phyloP scores from a whole-genome alignment of 2,888 invertebrate species.

The Eudemis profundana region DNA sequence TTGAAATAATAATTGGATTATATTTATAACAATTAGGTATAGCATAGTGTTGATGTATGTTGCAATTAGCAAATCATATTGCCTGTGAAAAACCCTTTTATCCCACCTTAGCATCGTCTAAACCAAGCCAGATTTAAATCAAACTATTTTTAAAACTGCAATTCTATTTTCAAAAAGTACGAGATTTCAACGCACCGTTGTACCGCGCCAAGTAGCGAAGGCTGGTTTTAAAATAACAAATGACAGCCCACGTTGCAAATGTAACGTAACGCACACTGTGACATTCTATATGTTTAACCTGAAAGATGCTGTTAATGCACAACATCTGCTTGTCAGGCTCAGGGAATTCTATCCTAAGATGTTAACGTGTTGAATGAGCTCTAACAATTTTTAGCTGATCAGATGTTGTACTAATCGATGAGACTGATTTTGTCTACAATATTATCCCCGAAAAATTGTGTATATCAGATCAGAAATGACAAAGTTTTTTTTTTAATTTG shows the following conservation, averaged over 20 bases:
- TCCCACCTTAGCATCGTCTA: not conserved
- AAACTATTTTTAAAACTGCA: not conserved
- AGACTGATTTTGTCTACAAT: too few relatives aligned
- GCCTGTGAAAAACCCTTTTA: not conserved
- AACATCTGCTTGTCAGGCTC: slow-evolving; percentile 26
- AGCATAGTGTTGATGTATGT: not conserved
- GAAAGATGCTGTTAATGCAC: slow-evolving; percentile 18
- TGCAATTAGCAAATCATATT: not conserved
- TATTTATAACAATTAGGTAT: not conserved
- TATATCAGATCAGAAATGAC: too few relatives aligned
- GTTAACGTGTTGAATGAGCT: too few relatives aligned
- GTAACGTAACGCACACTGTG: slow-evolving; percentile 12
- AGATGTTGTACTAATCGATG: too few relatives aligned
- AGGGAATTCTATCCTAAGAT: slow-evolving; percentile 9
- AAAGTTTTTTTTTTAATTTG: too few relatives aligned
- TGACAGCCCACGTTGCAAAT: slow-evolving; percentile 12
- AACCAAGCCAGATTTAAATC: not conserved
- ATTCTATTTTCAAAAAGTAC: slow-evolving; percentile 12
- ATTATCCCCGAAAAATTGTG: too few relatives aligned
- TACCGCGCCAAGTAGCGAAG: slow-evolving; percentile 14
- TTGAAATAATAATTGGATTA: not conserved
- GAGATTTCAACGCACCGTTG: slow-evolving; percentile 11
- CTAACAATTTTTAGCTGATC: too few relatives aligned
- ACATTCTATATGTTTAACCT: slow-evolving; percentile 29
- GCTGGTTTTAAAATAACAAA: slow-evolving; percentile 29